Evolutionary conservation across 2,888 invertebrate genomes (phyloP).

Genomic region (Myopa tessellatipennis): DNA sequence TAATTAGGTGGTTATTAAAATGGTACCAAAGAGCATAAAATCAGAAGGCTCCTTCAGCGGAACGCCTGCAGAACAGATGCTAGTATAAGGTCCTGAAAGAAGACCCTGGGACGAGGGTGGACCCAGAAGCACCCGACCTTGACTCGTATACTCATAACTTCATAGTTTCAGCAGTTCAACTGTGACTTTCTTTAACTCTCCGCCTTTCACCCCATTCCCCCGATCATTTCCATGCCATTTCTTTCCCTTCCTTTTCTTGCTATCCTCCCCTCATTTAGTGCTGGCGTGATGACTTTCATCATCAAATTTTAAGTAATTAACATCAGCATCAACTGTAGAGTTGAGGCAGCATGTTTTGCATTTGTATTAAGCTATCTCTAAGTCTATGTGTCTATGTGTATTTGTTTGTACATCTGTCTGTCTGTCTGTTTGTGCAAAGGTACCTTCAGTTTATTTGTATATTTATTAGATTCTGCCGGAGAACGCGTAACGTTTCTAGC

Average conservation of each 20-base stretch:
- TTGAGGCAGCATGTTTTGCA: conserved; percentile 4
- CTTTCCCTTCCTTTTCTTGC: neutral
- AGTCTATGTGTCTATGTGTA: neutral
- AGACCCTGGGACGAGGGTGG: too few species aligned
- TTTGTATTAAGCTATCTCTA: neutral
- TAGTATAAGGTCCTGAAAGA: too few species aligned
- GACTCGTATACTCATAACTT: neutral
- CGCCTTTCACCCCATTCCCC: neutral
- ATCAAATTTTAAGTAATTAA: conserved; percentile 57
- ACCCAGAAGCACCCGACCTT: too few species aligned
- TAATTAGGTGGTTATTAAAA: neutral
- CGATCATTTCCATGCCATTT: neutral
- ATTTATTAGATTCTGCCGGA: conserved; percentile 19
- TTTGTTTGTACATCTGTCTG: conserved; percentile 15
- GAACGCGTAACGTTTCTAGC: conserved; percentile 28
- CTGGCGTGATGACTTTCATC: conserved; percentile 41
- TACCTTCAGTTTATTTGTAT: conserved; percentile 10
- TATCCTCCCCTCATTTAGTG: neutral
- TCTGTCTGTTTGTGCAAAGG: neutral
- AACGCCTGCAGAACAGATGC: too few species aligned
- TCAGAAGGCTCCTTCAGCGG: too few species aligned
- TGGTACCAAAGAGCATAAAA: too few species aligned
- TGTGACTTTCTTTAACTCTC: neutral
- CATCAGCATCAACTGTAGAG: conserved; percentile 46
- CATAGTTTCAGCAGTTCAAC: conserved; percentile 8